These are phyloP conservation scores for Cetoscarus ocellatus DNA, from an alignment of 2,797 vertebrate genomes.

Conservation along the genomic window DNA sequence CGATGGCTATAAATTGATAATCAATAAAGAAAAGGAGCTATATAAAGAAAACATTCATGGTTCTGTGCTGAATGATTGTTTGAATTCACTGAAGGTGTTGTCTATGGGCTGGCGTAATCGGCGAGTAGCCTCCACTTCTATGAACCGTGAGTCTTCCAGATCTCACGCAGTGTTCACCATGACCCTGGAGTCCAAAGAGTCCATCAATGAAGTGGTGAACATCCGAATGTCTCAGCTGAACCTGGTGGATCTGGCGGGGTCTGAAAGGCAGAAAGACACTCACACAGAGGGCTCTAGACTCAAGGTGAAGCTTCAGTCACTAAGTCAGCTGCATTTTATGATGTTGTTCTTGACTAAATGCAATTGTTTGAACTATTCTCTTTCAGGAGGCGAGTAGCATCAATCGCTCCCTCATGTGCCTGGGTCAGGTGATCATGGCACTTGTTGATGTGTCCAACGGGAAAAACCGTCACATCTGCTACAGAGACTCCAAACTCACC, in stretches of 20 bases:
- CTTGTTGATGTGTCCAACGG: slow-evolving; percentile 95
- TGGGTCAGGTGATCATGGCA: slow-evolving; percentile 96
- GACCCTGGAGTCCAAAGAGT: slow-evolving; percentile 94
- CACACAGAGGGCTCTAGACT: slow-evolving; percentile 92
- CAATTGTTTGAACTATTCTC: slow-evolving; percentile 3
- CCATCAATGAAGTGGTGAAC: slow-evolving; percentile 89
- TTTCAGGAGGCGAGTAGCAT: slow-evolving; percentile 95
- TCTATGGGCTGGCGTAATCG: slow-evolving; percentile 96
- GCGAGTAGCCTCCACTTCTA: slow-evolving; percentile 95
- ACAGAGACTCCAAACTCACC: slow-evolving; percentile 97
- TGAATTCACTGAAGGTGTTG: slow-evolving; percentile 83
- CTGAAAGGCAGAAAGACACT: slow-evolving; percentile 95
- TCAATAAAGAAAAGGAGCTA: background rate
- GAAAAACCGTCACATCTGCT: slow-evolving; percentile 94
- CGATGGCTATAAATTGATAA: background rate
- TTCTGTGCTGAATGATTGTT: background rate
- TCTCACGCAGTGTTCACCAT: slow-evolving; percentile 97
- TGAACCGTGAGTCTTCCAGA: slow-evolving; percentile 97
- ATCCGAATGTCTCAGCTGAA: slow-evolving; percentile 95
- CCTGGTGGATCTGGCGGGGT: slow-evolving; percentile 95
- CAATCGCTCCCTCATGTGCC: slow-evolving; percentile 94
- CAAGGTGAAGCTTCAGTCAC: slow-evolving; percentile 82
- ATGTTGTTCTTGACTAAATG: slow-evolving; percentile 3
- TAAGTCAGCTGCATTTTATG: background rate
- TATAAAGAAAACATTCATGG: background rate